Evolutionary conservation across 2,113 vertebrate genomes (phyloP), one percentile per base, ranked within the genome.

Genomic region (Chitala chitala): DNA sequence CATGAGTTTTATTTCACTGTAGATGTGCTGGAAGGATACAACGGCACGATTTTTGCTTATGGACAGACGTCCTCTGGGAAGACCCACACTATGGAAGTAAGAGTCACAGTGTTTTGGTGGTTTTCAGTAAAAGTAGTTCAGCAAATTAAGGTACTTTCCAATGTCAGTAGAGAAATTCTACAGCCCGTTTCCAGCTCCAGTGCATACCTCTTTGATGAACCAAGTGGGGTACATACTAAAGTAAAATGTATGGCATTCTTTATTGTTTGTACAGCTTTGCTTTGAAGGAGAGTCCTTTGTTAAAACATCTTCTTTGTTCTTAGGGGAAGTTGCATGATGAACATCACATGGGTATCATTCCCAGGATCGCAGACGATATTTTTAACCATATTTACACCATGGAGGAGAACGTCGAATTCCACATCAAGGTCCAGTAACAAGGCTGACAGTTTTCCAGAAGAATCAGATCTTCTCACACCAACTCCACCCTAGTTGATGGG

Each of bases 331-430:
- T 98, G 66, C 95, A 98, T 0, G 94, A 98, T 81, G 88, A 91
- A 33, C 94, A 98, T 77, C 89, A 93, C 83, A 98, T 96, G 95
- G 95, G 95, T 12, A 96, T 98, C 83, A 96, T 98, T 75, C 95
- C 95, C 2, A 91, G 95, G 33, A 96, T 98, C 15, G 94, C 94
- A 9, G 92, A 93, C 54, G 95, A 98, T 83, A 96, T 98, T 86
- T 98, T 98, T 88, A 95, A 94, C 79, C 95, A 96, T 81, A 98
- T 98, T 86, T 96, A 96, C 69, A 87, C 94, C 73, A 98, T 98
- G 95, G 95, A 98, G 29, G 94, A 98, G 85, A 98, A 96, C 84
- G 93, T 98, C 5, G 95, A 98, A 83, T 96, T 98, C 82, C 95
- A 96, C 72, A 96, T 98, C 78, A 98, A 98, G 92, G 94, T 94